These are phyloP conservation scores for Rhinichthys osculus DNA, from an alignment of 2,797 vertebrate genomes.

Conservation along the genomic window DNA sequence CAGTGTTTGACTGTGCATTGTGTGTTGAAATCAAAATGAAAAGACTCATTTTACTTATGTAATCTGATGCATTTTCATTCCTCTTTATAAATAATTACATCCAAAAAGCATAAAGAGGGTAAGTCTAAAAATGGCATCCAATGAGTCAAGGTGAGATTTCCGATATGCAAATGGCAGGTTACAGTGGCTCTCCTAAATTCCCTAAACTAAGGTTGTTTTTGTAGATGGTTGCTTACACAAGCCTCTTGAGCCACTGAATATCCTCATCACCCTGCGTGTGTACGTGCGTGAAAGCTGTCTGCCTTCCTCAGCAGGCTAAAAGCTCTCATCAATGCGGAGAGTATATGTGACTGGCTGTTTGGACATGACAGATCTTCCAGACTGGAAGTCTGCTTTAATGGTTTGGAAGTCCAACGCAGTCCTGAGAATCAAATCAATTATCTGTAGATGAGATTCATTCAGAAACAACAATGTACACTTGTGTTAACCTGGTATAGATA, in stretches of 20 bases:
- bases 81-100: background rate
- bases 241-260: conserved; percentile 46
- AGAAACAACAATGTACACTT: background rate
- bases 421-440: background rate
- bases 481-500: background rate
- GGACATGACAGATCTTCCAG: conserved; percentile 37
- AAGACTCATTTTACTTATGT: background rate
- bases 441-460: conserved; percentile 9
- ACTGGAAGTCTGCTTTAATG: conserved; percentile 39
- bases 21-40: background rate
- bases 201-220: conserved; percentile 59
- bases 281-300: conserved; percentile 55
- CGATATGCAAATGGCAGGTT: conserved; percentile 48
- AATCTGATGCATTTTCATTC: background rate
- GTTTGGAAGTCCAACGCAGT: background rate
- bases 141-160: conserved; percentile 46
- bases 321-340: conserved; percentile 63
- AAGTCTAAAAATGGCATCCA: conserved; percentile 17
- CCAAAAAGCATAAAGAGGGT: background rate
- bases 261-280: conserved; percentile 48
- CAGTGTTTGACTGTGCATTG: background rate
- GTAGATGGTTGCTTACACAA: conserved; percentile 37
- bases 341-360: conserved; percentile 62
- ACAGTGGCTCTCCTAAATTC: conserved; percentile 47
- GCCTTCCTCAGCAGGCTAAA: conserved; percentile 60